Evolutionary conservation across 2,888 invertebrate species (phyloP), one percentile per base, ranked within the genome.

Genomic region (Globia sparganii): DNA sequence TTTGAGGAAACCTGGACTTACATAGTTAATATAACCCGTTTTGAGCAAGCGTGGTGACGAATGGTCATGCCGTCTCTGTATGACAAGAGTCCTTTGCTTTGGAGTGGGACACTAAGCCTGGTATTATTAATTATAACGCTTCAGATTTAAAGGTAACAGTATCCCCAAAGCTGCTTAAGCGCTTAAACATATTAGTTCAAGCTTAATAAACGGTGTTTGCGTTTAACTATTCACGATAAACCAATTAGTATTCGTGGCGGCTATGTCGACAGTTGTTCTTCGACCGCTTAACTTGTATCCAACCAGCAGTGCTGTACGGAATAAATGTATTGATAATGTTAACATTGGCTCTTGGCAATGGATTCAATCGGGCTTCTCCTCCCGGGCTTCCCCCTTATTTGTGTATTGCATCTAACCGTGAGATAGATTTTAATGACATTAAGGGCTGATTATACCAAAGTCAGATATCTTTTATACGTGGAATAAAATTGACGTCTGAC

Each of bases 231-330:
- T 87, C 84, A 88, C 90, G 85, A 77, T 93, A 92, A 93, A 92
- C 91, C 91, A 91, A 94, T 95, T 94, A 94, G 92, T 94, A 95
- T 94, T 93, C 94, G 84, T 82, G 77, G 83, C 87, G 85, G 84
- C 76, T 78, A 65, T 84, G 64, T 67, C 69, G 80, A 81, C 77
- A 76, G 86, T 85, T 88, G 88, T 87, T 78, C 74, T 81, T 72
- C 68, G 53, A 72, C 76, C 76, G 75, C 72, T 86, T 79, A 75
- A 78, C 82, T 80, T 84, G 85, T 87, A 79, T 68, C 72, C 77
- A 79, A 75, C 76, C 43, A 64, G 58, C 49, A 56, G 15, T 18
- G n/a, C 66, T 75, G 75, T 62, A 71, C 62, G 13, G 73, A 74
- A 78, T 82, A 72, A 74, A 85, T 83, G 68, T 78, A 74, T 82